These are phyloP conservation scores for Chrysomallon squamiferum DNA, from an alignment of 1,140 invertebrate species.

Conservation along the genomic window DNA sequence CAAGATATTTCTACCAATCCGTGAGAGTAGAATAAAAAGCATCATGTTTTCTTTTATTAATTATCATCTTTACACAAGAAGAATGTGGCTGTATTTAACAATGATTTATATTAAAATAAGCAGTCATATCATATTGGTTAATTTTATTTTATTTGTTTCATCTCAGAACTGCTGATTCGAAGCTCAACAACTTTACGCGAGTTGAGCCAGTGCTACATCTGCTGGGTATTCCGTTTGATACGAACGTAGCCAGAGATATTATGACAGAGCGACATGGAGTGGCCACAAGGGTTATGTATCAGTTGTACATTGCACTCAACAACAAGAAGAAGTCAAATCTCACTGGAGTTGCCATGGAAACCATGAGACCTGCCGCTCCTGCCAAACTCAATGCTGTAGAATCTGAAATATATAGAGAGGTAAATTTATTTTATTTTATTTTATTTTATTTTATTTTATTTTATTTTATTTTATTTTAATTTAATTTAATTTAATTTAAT, in stretches of 20 bases:
- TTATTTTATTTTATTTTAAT: neutral
- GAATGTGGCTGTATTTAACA: too few species aligned
- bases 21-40: too few species aligned
- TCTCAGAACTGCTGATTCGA: slow-evolving; percentile 59
- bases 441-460: neutral
- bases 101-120: too few species aligned
- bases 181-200: slow-evolving; percentile 64
- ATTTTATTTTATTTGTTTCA: too few species aligned
- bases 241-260: slow-evolving; percentile 59
- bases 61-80: too few species aligned
- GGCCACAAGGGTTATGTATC: slow-evolving; percentile 60
- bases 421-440: slow-evolving; percentile 8
- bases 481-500: neutral
- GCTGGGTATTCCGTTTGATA: slow-evolving; percentile 62
- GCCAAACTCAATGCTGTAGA: slow-evolving; percentile 60
- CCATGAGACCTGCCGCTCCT: slow-evolving; percentile 60
- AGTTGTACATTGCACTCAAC: slow-evolving; percentile 63
- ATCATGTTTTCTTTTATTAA: too few species aligned
- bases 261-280: slow-evolving; percentile 62
- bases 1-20: too few species aligned
- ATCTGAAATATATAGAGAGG: slow-evolving; percentile 60
- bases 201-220: slow-evolving; percentile 60
- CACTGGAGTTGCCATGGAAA: slow-evolving; percentile 64
- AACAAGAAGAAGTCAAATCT: slow-evolving; percentile 62
- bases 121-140: too few species aligned